Percentiles rank a stretch among this genome's conserved stretches.
phyloP scores from a whole-genome alignment of 2,797 vertebrate species.

The Notolabrus celidotus region DNA sequence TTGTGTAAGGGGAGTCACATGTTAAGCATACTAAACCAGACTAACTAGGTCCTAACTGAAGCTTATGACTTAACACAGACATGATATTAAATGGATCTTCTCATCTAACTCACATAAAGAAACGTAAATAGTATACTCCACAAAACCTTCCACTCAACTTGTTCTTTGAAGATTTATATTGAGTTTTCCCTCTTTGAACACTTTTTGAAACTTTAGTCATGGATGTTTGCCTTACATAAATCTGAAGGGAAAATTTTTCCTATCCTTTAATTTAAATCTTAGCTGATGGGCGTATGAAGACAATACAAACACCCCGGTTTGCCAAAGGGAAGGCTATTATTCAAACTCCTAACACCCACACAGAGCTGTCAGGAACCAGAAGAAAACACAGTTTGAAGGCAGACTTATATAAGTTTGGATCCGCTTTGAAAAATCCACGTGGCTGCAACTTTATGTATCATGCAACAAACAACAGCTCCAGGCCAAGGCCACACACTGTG shows the following conservation, averaged over 20 bases:
- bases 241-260: not conserved
- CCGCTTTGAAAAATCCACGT: conserved; percentile 12
- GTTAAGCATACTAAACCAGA: too few species aligned
- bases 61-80: not conserved
- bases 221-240: not conserved
- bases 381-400: not conserved
- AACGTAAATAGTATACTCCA: not conserved
- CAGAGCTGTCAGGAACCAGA: not conserved
- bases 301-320: not conserved
- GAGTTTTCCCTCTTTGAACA: not conserved
- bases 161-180: not conserved
- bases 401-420: not conserved
- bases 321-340: conserved; percentile 4
- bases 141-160: not conserved
- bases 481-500: conserved; percentile 51
- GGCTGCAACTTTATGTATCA: conserved; percentile 11
- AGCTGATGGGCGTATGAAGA: conserved; percentile 2
- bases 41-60: too few species aligned
- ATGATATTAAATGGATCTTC: not conserved
- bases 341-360: not conserved
- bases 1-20: too few species aligned
- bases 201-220: not conserved
- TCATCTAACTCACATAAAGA: not conserved
- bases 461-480: conserved; percentile 3
- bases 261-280: not conserved